These are phyloP conservation scores for Eubucco bourcierii DNA, from an alignment of 2,113 vertebrate species.

Conservation along the genomic window DNA sequence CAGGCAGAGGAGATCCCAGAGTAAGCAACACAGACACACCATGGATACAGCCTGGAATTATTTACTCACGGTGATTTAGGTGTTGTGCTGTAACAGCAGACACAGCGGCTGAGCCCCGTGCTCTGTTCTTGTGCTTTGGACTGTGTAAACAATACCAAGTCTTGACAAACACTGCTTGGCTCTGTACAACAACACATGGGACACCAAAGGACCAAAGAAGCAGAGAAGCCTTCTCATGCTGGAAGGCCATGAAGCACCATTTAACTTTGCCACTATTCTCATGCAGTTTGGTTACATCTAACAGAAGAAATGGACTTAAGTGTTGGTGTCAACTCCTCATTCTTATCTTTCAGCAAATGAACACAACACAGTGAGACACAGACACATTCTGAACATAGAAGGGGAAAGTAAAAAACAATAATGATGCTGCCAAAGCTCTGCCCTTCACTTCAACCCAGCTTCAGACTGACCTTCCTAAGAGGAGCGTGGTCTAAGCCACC, in stretches of 20 bases:
- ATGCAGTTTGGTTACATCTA: background rate
- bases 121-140: conserved; percentile 68
- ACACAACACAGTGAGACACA: background rate
- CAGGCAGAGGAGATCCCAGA: background rate
- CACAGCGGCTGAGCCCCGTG: conserved; percentile 48
- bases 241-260: background rate
- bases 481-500: background rate
- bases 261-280: conserved; percentile 18
- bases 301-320: background rate
- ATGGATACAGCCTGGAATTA: background rate
- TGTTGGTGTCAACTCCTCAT: conserved; percentile 4
- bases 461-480: background rate
- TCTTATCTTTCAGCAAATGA: background rate
- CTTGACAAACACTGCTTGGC: conserved; percentile 19
- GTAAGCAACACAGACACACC: conserved; percentile 7
- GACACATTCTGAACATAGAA: background rate
- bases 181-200: conserved; percentile 25
- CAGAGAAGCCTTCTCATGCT: conserved; percentile 54
- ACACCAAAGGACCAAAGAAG: conserved; percentile 4
- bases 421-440: background rate
- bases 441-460: background rate
- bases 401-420: background rate
- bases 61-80: conserved; percentile 67
- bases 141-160: conserved; percentile 12
- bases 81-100: conserved; percentile 39